Conservation (phyloP, 2,888 invertebrate genomes). For the Standfussiana lucernea region DNA sequence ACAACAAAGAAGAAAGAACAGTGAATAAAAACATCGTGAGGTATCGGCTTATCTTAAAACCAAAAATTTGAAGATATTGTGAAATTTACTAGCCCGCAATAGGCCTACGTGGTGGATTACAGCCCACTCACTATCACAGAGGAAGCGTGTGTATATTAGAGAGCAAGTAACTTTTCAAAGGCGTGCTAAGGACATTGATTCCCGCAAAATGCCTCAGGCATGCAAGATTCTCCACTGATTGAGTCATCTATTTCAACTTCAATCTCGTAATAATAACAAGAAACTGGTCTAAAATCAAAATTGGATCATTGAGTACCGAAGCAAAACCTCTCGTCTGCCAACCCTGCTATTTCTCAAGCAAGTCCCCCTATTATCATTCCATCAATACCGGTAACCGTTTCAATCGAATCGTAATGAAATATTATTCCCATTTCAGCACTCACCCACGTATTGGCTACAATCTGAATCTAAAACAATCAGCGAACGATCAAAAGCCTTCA, state of each 20-base stretch:
- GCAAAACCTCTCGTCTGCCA: slow-evolving; percentile 2
- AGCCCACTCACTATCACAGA: background rate
- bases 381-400: slow-evolving; percentile 48
- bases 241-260: background rate
- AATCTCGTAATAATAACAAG: slow-evolving; percentile 12
- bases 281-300: slow-evolving; percentile 7
- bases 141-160: too few species aligned
- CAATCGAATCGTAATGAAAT: slow-evolving; percentile 55
- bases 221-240: background rate
- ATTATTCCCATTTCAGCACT: slow-evolving; percentile 34
- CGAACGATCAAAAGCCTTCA: slow-evolving; percentile 55
- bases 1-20: too few species aligned
- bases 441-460: slow-evolving; percentile 25
- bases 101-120: background rate
- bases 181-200: background rate
- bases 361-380: slow-evolving; percentile 47
- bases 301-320: background rate
- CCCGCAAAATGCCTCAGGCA: background rate
- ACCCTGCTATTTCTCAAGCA: background rate
- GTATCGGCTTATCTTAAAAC: too few species aligned
- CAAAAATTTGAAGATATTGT: background rate
- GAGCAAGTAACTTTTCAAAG: background rate
- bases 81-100: background rate
- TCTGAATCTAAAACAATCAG: slow-evolving; percentile 61
- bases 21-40: too few species aligned